Evolutionary conservation across 1,140 invertebrate species (phyloP).

Genomic region (Drosophila dunni): DNA sequence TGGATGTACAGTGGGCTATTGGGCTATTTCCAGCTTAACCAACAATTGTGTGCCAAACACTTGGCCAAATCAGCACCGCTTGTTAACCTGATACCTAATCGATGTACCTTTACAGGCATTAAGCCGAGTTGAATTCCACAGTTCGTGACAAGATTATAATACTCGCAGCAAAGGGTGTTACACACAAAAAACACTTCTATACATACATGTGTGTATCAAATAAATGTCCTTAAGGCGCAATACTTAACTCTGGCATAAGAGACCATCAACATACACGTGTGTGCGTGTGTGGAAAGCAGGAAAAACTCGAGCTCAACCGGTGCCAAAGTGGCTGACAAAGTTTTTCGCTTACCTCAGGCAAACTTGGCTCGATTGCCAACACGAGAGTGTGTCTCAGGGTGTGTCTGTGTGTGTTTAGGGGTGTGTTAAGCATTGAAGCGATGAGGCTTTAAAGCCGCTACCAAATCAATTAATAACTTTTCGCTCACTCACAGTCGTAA

Average conservation of each 20-base stretch:
- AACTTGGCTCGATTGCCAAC: slow-evolving; percentile 54
- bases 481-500: slow-evolving; percentile 8
- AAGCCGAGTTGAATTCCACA: not conserved
- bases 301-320: not conserved
- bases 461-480: slow-evolving; percentile 72
- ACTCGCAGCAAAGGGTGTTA: slow-evolving; percentile 4
- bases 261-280: slow-evolving; percentile 22
- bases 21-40: too few species aligned
- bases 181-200: not conserved
- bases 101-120: not conserved
- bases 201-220: not conserved
- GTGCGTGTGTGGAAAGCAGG: not conserved
- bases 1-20: too few species aligned
- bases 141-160: slow-evolving; percentile 5
- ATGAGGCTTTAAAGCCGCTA: slow-evolving; percentile 55
- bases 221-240: slow-evolving; percentile 53
- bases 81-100: not conserved
- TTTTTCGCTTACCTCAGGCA: slow-evolving; percentile 58
- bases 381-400: slow-evolving; percentile 1
- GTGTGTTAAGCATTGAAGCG: slow-evolving; percentile 19
- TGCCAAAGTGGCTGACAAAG: slow-evolving; percentile 50
- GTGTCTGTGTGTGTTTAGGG: not conserved
- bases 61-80: not conserved
- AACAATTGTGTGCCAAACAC: not conserved
- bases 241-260: slow-evolving; percentile 47